A percentile compares a stretch with the other conserved stretches of the same genome.
phyloP scores from a whole-genome alignment of 2,888 invertebrate species.

The Mythimna impura region DNA sequence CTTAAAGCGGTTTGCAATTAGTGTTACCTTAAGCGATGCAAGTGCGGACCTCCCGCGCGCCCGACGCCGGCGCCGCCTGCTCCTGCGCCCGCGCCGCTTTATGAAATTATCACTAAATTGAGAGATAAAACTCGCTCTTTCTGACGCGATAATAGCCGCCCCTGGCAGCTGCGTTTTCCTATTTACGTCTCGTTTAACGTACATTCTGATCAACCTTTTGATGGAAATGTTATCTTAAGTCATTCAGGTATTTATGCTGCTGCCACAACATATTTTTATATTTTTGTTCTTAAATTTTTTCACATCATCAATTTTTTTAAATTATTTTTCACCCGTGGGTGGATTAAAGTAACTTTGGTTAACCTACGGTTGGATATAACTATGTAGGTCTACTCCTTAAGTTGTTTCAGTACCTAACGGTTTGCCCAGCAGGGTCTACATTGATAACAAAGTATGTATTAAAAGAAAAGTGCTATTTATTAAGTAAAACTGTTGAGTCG shows the following conservation, averaged over 20 bases:
- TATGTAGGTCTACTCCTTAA: neutral
- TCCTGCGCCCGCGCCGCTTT: constrained; percentile 67
- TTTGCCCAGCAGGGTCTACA: neutral
- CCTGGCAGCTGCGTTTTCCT: constrained; percentile 76
- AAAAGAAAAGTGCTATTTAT: neutral
- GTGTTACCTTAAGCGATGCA: constrained; percentile 74
- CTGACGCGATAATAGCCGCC: constrained; percentile 84
- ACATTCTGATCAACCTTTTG: constrained; percentile 59
- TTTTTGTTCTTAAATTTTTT: neutral
- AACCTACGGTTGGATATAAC: neutral
- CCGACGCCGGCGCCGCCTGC: constrained; percentile 73
- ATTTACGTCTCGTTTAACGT: constrained; percentile 77
- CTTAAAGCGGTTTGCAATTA: constrained; percentile 86
- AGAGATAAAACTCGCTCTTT: constrained; percentile 83
- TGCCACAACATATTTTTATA: neutral
- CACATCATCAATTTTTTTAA: too few species aligned
- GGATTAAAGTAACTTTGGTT: too few species aligned
- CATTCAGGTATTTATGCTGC: constrained; percentile 8
- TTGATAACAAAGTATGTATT: neutral
- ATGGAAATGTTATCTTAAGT: constrained; percentile 60
- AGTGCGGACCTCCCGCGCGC: constrained; percentile 82
- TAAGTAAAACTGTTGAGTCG: neutral
- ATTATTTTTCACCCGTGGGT: too few species aligned
- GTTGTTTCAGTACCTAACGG: neutral
- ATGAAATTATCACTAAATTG: constrained; percentile 88